Evolutionary conservation across 2,888 invertebrate species (phyloP), one percentile per base, ranked within the genome.

Genomic region (Tuberolachnus salignus): DNA sequence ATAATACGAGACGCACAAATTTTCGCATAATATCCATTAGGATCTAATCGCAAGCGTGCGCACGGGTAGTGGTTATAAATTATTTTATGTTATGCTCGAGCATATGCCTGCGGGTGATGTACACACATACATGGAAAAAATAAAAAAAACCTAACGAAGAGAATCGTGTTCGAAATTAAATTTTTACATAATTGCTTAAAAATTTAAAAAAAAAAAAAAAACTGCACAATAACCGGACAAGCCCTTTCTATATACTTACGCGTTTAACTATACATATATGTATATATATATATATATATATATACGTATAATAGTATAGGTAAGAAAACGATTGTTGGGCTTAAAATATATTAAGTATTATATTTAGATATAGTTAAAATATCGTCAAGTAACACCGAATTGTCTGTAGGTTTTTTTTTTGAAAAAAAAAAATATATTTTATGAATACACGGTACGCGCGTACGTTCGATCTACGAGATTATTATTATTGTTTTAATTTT

Each of bases 161-260:
- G n/a, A 63, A 73, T 73, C 73, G 73, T 73, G 73, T 63, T 73
- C 14, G 63, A 73, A 63, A 73, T 73, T 51, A 73, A 63, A 73
- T 51, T 59, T 71, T 59, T 49, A 59, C 59, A 59, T 26, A 51
- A 46, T 46, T 13, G 46, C 6, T 10, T 46, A 46, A 46, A 46
- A 46, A 46, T 46, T 46, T 13, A 3, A 46, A 13, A 46, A 46
- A 10, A 3, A 44, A 44, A 44, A 44, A 44, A 44, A 44, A 44
- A 4, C 44, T 6, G 34, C 34, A 34, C 34, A 42, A 71, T 71
- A 71, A 71, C 57, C 71, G 19, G 71, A 46, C 71, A 57, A 71
- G 57, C 57, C 57, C 55, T 9, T 55, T 23, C 34, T 34, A 34
- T 55, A 14, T 51, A 34, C 34, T 63, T 19, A 34, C n/a, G 16